Evolutionary conservation across 2,888 invertebrate genomes (phyloP), one percentile per base, ranked within the genome.

Genomic region (Exocentrus adspersus): DNA sequence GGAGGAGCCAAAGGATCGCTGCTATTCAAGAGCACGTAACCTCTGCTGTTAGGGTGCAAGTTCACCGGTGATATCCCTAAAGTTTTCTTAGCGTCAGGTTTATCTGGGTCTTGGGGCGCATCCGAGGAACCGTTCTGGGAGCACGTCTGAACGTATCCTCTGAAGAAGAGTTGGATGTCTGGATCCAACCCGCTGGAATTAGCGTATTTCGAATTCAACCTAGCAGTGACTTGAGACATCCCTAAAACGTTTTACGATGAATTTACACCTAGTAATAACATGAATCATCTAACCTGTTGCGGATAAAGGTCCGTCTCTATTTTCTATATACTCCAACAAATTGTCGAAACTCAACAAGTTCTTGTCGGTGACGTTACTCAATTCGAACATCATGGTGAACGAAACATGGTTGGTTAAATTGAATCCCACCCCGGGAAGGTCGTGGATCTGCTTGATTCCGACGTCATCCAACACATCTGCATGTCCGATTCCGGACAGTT

Each of bases 1-100:
- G 94, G 94, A 41, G 88, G 85, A 2, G 86, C 86, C n/a, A 86
- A 77, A 0, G 93, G 93, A 80, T 93, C 86, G 19, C 84, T 85
- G 0, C 88, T 89, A 53, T 85, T 85, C 32, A 94, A 82, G 3
- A 85, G 84, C 2, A 90, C 69, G 74, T 84, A 84, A 0, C 91
- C 91, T 67, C 86, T 84, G 70, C 90, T 90, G 60, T 86, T 86
- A 0, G 91, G 90, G 42, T 89, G 89, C 1, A 89, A 77, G 10
- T 86, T 84, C 54, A 89, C 85, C 0, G 87, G 87, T 2, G 86
- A 85, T 54, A 89, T 85, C n/a, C 21, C 17, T 43, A 76, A 60
- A 71, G 75, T 66, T 60, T 72, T 75, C 2, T 71, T 73, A 2
- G 68, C 67, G 17, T 75, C 67, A 0, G 80, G 80, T 46, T 78